phyloP scores from a whole-genome alignment of 2,113 vertebrate species.

The Sula dactylatra region DNA sequence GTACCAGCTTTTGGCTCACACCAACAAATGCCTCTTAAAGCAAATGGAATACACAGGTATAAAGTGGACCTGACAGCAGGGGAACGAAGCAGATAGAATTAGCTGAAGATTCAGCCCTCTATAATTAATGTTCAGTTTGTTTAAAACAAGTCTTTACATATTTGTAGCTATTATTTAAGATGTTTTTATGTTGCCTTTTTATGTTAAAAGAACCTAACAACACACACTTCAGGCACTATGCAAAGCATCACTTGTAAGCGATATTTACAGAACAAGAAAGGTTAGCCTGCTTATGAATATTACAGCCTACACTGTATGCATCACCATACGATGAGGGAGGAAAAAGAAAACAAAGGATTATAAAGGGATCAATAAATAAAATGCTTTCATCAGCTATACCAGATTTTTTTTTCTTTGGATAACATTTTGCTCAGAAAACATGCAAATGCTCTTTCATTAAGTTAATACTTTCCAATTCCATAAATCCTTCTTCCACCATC shows the following conservation, averaged over 20 bases:
- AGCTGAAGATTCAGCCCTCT: neutral
- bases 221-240: neutral
- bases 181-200: neutral
- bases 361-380: constrained; percentile 57
- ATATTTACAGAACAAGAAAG: neutral
- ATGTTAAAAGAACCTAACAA: neutral
- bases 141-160: neutral
- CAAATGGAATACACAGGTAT: neutral
- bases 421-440: constrained; percentile 52
- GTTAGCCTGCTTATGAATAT: neutral
- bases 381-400: constrained; percentile 42
- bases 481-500: constrained; percentile 31
- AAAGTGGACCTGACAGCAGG: neutral
- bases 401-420: neutral
- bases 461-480: constrained; percentile 51
- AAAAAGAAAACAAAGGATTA: constrained; percentile 55
- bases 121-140: constrained; percentile 13
- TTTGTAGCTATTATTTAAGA: constrained; percentile 18
- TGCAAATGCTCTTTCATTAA: constrained; percentile 64
- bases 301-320: neutral
- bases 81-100: neutral
- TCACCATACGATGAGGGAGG: neutral
- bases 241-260: neutral
- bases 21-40: neutral
- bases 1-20: neutral